Conservation (phyloP, 1,140 invertebrate genomes). For the Pachypsylla venusta region DNA sequence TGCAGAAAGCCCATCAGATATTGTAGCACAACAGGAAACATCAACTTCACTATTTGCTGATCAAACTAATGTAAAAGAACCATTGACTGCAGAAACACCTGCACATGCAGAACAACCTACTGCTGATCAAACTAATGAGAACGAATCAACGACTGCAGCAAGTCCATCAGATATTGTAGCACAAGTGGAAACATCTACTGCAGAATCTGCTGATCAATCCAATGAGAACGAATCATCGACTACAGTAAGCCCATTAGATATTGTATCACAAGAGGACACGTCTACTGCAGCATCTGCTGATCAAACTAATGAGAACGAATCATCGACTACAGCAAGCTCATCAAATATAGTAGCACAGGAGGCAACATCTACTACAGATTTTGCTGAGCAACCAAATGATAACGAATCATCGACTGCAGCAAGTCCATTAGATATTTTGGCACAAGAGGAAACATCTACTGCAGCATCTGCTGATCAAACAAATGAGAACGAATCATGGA, state of each 20-base stretch:
- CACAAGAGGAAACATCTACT: not conserved
- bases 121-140: too few relatives aligned
- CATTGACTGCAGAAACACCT: too few relatives aligned
- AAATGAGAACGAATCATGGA: not conserved
- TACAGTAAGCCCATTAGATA: slow-evolving; percentile 11
- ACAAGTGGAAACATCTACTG: too few relatives aligned
- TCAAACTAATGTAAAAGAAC: too few relatives aligned
- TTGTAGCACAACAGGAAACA: too few relatives aligned
- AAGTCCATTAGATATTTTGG: not conserved
- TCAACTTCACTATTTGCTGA: too few relatives aligned
- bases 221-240: not conserved
- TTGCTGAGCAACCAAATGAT: not conserved
- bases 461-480: slow-evolving; percentile 14
- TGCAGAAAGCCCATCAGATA: not conserved
- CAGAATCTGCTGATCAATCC: too few relatives aligned
- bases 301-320: not conserved
- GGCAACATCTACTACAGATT: not conserved
- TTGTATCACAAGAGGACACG: not conserved
- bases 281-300: slow-evolving; percentile 9
- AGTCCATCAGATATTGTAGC: too few relatives aligned
- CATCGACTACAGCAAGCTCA: not conserved
- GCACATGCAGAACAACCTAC: too few relatives aligned
- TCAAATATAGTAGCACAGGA: not conserved
- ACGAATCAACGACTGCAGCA: too few relatives aligned
- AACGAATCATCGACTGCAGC: not conserved